Evolutionary conservation across 2,888 invertebrate species (phyloP), one percentile per base, ranked within the genome.

Genomic region (Oeneis ivallda): DNA sequence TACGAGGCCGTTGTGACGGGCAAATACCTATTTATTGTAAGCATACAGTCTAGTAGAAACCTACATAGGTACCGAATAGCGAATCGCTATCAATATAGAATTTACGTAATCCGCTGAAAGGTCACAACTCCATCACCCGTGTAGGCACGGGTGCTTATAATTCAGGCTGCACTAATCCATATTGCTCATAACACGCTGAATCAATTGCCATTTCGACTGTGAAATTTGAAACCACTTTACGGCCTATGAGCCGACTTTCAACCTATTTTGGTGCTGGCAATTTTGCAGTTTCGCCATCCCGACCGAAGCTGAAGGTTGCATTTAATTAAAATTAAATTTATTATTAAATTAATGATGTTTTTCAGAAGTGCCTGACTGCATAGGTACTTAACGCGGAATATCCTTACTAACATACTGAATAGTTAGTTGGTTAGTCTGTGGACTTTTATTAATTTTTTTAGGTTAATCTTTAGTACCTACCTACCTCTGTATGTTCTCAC

Each of bases 111-210:
- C 45, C 45, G 19, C 15, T 45, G n/a, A 34, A 65, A 65, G 60
- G 58, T 58, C 58, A 62, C 65, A 43, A 41, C 41, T 17, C 13
- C 11, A 26, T 45, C 34, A 13, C 45, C 52, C 34, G 53, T 15
- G 34, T 53, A 10, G 37, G 37, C 37, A 8, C 9, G 9, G 47
- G 54, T 47, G 79, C 80, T 79, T 82, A 81, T 80, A 13, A 79
- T 79, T 79, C 76, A 80, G 78, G 81, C 80, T 86, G 84, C 82
- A 82, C 78, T 81, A 81, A 80, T 79, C 78, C 75, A 80, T 79
- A 81, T 85, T 79, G 66, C 67, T 68, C 70, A 70, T 70, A 67
- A 68, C 70, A 69, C 69, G 69, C 69, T 45, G 57, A 62, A 67
- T 69, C 68, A 60, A 68, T 68, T 59, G 56, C 49, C 76, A 78